Conservation (phyloP, 2,797 vertebrate genomes). For the Enteromius paludinosus region DNA sequence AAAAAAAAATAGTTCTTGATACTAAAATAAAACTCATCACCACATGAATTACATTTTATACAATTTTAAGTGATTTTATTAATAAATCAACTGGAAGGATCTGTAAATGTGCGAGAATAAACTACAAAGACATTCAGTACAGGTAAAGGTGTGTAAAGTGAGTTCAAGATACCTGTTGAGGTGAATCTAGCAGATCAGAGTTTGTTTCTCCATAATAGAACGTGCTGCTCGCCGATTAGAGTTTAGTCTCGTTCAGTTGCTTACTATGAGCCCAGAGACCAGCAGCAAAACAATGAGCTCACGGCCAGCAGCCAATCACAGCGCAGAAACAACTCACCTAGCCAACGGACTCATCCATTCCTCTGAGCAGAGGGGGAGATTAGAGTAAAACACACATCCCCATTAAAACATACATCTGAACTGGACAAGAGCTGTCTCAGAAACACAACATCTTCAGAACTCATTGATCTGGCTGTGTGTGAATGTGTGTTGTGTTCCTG, state of each 20-base stretch:
- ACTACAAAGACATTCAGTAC: not conserved
- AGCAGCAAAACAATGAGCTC: constrained; percentile 71
- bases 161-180: constrained; percentile 38
- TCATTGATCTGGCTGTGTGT: not conserved
- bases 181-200: constrained; percentile 10
- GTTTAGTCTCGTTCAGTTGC: constrained; percentile 45
- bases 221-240: constrained; percentile 19
- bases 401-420: not conserved
- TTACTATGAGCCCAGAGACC: constrained; percentile 57
- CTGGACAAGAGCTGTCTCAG: not conserved
- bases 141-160: not conserved
- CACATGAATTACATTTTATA: not conserved
- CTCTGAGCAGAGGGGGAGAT: constrained; percentile 37
- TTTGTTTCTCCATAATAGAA: constrained; percentile 8
- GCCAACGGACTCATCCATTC: constrained; percentile 73
- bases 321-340: constrained; percentile 73
- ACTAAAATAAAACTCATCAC: not conserved
- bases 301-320: constrained; percentile 70
- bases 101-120: not conserved
- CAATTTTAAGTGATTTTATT: not conserved
- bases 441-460: not conserved
- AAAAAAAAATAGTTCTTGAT: not conserved
- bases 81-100: constrained; percentile 1
- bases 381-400: not conserved
- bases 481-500: not conserved